Evolutionary conservation across 2,113 vertebrate genomes (phyloP).

Genomic region (Lucifuga dentata): DNA sequence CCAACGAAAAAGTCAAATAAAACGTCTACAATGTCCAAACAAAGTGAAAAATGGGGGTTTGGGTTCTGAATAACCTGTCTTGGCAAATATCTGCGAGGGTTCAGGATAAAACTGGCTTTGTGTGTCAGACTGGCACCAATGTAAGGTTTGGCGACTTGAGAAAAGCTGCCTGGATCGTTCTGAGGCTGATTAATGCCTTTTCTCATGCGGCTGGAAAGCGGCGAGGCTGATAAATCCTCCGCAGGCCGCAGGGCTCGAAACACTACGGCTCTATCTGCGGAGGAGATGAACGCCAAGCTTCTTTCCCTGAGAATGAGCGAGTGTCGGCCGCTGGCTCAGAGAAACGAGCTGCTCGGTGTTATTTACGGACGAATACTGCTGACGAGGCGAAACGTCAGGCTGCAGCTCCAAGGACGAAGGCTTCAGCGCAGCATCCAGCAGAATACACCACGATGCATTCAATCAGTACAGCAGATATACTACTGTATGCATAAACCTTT

Average conservation of each 20-base stretch:
- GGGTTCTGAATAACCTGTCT: no score
- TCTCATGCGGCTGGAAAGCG: constrained; percentile 23
- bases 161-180: constrained; percentile 17
- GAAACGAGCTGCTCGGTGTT: constrained; percentile 39
- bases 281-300: constrained; percentile 21
- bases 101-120: no score
- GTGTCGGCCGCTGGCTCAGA: neutral
- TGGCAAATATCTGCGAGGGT: no score
- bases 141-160: neutral
- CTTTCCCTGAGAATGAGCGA: constrained; percentile 33
- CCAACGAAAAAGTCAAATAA: no score
- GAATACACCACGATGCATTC: neutral
- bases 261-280: constrained; percentile 45
- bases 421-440: neutral
- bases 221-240: constrained; percentile 43
- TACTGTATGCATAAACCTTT: neutral
- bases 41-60: no score
- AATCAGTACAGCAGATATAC: neutral
- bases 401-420: constrained; percentile 6
- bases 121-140: neutral
- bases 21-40: no score
- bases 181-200: constrained; percentile 36
- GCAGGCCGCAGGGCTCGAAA: constrained; percentile 35
- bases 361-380: constrained; percentile 32
- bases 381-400: constrained; percentile 11